phyloP scores from a whole-genome alignment of 1,140 invertebrate genomes.

The Leptoteleia sp. region DNA sequence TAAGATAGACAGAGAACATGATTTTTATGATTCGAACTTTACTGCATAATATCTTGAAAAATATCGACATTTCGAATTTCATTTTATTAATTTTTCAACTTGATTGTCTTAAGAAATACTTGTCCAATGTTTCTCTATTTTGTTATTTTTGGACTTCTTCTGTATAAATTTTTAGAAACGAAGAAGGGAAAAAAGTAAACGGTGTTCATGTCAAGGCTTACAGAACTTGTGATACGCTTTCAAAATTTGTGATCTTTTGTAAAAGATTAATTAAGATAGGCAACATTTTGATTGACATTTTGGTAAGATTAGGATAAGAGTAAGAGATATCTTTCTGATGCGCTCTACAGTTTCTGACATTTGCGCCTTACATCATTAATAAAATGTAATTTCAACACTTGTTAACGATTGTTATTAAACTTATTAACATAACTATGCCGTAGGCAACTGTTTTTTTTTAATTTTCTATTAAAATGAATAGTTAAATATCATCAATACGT shows the following conservation, averaged over 20 bases:
- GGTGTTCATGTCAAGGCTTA: background rate
- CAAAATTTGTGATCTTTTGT: background rate
- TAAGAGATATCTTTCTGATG: constrained; percentile 4
- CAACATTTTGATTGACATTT: constrained; percentile 9
- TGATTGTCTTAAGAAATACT: no score
- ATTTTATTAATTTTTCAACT: no score
- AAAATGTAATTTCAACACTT: constrained; percentile 35
- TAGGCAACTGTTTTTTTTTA: background rate
- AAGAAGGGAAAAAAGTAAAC: background rate
- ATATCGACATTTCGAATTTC: no score
- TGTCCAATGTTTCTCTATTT: no score
- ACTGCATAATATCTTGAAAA: no score
- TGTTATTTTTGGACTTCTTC: no score
- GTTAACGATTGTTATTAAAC: constrained; percentile 18
- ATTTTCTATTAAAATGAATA: background rate
- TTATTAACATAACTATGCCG: constrained; percentile 1
- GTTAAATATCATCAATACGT: background rate
- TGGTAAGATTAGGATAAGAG: background rate
- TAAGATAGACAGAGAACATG: no score
- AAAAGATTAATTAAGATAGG: constrained; percentile 11
- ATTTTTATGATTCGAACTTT: no score
- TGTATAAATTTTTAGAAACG: no score
- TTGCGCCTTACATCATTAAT: constrained; percentile 28
- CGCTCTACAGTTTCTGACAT: constrained; percentile 30
- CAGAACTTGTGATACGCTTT: background rate